phyloP scores from a whole-genome alignment of 2,113 vertebrate genomes.

The Conger conger region DNA sequence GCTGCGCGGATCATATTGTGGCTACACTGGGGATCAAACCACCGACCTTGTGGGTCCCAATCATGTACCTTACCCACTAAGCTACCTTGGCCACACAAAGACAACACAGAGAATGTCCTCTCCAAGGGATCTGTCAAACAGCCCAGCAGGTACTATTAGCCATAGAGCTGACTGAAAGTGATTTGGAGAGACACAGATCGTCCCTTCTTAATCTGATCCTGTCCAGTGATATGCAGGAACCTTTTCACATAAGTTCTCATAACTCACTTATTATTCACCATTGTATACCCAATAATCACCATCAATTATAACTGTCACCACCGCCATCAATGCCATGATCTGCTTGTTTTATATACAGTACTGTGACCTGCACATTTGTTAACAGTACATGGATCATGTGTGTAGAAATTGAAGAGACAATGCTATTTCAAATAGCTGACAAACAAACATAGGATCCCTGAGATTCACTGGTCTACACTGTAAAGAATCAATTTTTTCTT shows the following conservation, averaged over 20 bases:
- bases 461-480: not conserved
- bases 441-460: not conserved
- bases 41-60: too few relatives aligned
- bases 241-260: too few relatives aligned
- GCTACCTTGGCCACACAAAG: conserved; percentile 20
- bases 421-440: not conserved
- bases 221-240: not conserved
- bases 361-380: not conserved
- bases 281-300: too few relatives aligned
- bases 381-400: too few relatives aligned
- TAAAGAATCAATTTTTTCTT: not conserved
- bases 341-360: too few relatives aligned
- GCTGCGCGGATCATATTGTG: too few relatives aligned
- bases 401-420: not conserved
- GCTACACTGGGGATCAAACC: too few relatives aligned
- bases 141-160: not conserved
- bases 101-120: not conserved
- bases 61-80: too few relatives aligned
- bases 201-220: not conserved
- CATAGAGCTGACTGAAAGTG: conserved; percentile 1
- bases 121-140: not conserved
- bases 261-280: too few relatives aligned
- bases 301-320: too few relatives aligned
- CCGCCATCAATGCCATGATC: too few relatives aligned
- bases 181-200: not conserved